phyloP scores from a whole-genome alignment of 2,888 invertebrate species.

The Cantharis flavilabris region DNA sequence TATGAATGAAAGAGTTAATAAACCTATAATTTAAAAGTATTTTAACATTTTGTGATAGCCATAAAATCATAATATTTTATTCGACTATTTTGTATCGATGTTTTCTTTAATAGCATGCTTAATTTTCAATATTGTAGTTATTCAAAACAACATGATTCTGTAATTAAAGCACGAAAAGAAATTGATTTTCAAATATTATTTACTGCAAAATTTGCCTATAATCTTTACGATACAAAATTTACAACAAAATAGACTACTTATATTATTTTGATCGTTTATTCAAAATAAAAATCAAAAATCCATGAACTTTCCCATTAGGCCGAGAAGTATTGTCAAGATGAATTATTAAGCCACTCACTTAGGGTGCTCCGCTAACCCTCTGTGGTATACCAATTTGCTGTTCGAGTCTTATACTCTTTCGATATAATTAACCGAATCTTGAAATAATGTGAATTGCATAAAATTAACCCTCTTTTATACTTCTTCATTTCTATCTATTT shows the following conservation, averaged over 20 bases:
- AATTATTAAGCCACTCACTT: not conserved
- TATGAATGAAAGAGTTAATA: no score
- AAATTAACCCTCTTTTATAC: not conserved
- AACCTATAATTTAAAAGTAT: no score
- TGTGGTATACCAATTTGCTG: not conserved
- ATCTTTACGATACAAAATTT: not conserved
- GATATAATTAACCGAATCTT: not conserved
- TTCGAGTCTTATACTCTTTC: not conserved
- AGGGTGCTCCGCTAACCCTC: not conserved
- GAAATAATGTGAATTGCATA: not conserved
- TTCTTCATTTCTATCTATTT: not conserved
- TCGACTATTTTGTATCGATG: no score
- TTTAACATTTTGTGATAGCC: no score
- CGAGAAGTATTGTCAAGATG: not conserved
- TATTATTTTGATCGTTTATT: not conserved
- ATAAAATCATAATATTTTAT: no score
- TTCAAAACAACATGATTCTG: no score
- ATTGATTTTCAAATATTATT: no score
- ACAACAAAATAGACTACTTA: not conserved
- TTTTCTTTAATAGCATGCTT: no score
- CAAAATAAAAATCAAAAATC: not conserved
- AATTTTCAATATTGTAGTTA: no score
- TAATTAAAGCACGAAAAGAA: no score
- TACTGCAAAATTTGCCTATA: no score
- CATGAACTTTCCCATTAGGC: not conserved